These are phyloP conservation scores for Alitta virens DNA, from an alignment of 2,888 invertebrate genomes.

Conservation along the genomic window DNA sequence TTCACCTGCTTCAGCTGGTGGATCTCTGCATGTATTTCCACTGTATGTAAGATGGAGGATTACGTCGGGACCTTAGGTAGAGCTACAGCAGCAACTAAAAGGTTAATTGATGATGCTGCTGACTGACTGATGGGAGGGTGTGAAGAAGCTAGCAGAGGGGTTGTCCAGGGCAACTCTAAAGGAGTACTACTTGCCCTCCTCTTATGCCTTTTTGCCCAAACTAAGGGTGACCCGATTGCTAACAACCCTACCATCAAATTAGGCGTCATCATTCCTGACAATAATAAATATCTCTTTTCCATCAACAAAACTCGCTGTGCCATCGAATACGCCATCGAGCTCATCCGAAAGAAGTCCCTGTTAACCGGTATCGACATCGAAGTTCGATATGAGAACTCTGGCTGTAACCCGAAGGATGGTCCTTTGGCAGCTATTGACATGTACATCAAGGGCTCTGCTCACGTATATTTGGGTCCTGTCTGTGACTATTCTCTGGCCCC, in stretches of 20 bases:
- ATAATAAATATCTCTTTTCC: slow-evolving; percentile 25
- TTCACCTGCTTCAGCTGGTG: no score
- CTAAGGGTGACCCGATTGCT: no score
- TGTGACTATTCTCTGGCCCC: slow-evolving; percentile 74
- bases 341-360: slow-evolving; percentile 2
- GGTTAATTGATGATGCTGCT: no score
- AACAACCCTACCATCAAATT: slow-evolving; percentile 8
- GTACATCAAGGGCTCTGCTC: slow-evolving; percentile 30
- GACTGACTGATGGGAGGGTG: no score
- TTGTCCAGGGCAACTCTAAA: no score
- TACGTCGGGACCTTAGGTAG: no score
- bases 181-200: no score
- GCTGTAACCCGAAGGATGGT: slow-evolving; percentile 27
- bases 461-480: slow-evolving; percentile 48
- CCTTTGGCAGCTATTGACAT: slow-evolving; percentile 44
- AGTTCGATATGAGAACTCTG: slow-evolving; percentile 26
- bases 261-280: slow-evolving; percentile 25
- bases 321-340: slow-evolving; percentile 21
- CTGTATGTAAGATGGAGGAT: no score
- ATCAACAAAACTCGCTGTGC: slow-evolving; percentile 26
- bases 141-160: no score
- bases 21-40: no score
- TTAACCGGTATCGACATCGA: slow-evolving; percentile 18
- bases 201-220: no score
- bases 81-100: no score